Base-by-base conservation (phyloP, 2,888 invertebrate species). In the Platycheirus albimanus region DNA sequence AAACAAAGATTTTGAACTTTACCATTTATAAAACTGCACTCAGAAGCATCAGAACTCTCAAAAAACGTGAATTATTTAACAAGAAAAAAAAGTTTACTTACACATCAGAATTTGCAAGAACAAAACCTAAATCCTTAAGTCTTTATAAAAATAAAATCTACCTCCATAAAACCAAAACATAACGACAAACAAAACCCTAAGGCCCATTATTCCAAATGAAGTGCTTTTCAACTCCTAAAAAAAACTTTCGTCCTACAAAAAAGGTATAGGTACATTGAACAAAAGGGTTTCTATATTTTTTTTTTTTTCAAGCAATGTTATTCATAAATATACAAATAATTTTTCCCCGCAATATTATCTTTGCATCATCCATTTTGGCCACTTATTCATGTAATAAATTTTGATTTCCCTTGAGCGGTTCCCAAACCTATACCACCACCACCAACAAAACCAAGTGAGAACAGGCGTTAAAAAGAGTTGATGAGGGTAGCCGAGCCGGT, bases 331-430 rank as follows among this genome's bases (percentile, higher is more conserved):
- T 67, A 72, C 56, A 77, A 77, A 81, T 67, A 71, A 67, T 67
- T 81, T 66, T 67, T 71, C 54, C 54, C 67, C 77, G 77, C 81
- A 81, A 66, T 61, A 77, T 77, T 72, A 77, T 81, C 71, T 71
- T 61, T 67, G 49, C 71, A 81, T 77, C 77, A 77, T 71, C 77
- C 81, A 81, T 81, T 81, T 81, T 52, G 77, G 77, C 61, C 71
- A 81, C 81, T 81, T 81, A 77, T 45, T 30, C 66, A 52, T 33
- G 77, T 52, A 63, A 72, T 77, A 72, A 61, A 81, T 81, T 72
- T 81, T 67, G 77, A 81, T 81, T 77, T 81, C 71, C 81, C 77
- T 47, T 10, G 81, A 77, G 77, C 67, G 20, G 7, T 56, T 41
- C n/a, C n/a, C n/a, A 24, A 4, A n/a, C 43, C 43, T 4, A 15